phyloP scores from a whole-genome alignment of 2,797 vertebrate species.

The Pteropus rufus region DNA sequence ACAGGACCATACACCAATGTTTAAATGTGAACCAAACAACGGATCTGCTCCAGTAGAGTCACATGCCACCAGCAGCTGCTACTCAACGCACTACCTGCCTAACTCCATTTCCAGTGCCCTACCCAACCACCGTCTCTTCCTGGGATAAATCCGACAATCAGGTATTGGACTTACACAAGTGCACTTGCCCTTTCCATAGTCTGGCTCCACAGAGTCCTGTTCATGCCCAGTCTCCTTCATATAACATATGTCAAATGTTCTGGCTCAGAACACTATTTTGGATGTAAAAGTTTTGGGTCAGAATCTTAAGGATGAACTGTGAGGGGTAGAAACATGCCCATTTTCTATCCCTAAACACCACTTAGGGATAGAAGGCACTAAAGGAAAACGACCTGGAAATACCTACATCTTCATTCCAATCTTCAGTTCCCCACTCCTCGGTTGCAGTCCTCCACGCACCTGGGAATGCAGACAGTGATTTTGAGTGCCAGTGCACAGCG shows the following conservation, averaged over 20 bases:
- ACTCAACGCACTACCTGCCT: constrained; percentile 3
- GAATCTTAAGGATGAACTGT: constrained; percentile 68
- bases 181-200: constrained; percentile 74
- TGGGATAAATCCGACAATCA: constrained; percentile 67
- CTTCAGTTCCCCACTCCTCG: constrained; percentile 99
- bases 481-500: neutral
- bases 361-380: constrained; percentile 62
- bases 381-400: constrained; percentile 32
- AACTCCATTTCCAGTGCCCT: constrained; percentile 19
- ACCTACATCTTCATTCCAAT: constrained; percentile 99
- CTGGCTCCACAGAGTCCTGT: constrained; percentile 72
- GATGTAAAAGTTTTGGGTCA: constrained; percentile 75
- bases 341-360: constrained; percentile 70
- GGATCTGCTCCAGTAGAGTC: neutral
- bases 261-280: constrained; percentile 73
- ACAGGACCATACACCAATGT: neutral
- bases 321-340: constrained; percentile 61
- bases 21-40: neutral
- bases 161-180: constrained; percentile 68
- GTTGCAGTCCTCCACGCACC: constrained; percentile 95
- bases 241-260: constrained; percentile 74
- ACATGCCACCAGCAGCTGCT: neutral
- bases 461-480: constrained; percentile 72
- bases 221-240: constrained; percentile 72
- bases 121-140: constrained; percentile 59